phyloP scores from a whole-genome alignment of 2,888 invertebrate genomes.

The Plagodis dolabraria region DNA sequence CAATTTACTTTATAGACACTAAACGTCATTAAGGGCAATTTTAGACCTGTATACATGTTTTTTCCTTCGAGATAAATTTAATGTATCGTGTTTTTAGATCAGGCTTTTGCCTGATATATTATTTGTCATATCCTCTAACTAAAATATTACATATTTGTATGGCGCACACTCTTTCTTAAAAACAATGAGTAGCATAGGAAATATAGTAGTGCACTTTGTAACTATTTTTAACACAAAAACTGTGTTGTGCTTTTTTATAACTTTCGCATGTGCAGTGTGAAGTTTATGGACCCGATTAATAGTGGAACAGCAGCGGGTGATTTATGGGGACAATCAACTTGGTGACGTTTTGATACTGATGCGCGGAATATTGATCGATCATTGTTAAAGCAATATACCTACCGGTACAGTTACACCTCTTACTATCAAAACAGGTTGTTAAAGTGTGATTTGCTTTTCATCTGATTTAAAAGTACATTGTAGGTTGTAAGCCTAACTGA shows the following conservation, averaged over 20 bases:
- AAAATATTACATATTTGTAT: no score
- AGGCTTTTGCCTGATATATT: no score
- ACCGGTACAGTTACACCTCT: background rate
- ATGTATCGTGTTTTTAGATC: no score
- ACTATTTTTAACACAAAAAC: constrained; percentile 15
- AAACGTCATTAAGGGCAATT: no score
- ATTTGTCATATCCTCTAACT: no score
- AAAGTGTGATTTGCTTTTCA: background rate
- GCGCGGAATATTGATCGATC: constrained; percentile 33
- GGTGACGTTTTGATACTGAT: constrained; percentile 38
- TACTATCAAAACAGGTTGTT: background rate
- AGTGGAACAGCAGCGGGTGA: constrained; percentile 52
- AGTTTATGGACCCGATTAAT: constrained; percentile 73
- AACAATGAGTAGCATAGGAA: no score
- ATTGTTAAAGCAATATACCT: constrained; percentile 28
- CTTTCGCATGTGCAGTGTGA: constrained; percentile 69
- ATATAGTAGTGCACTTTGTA: background rate
- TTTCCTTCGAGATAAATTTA: no score
- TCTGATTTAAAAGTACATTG: background rate
- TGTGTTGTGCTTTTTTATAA: constrained; percentile 63
- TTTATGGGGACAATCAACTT: constrained; percentile 38
- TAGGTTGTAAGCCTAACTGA: no score
- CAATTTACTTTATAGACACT: no score
- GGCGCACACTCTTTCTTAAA: no score
- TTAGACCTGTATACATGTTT: no score